These are phyloP conservation scores for Stegophylla sp. DNA, from an alignment of 2,888 invertebrate species.

Conservation along the genomic window DNA sequence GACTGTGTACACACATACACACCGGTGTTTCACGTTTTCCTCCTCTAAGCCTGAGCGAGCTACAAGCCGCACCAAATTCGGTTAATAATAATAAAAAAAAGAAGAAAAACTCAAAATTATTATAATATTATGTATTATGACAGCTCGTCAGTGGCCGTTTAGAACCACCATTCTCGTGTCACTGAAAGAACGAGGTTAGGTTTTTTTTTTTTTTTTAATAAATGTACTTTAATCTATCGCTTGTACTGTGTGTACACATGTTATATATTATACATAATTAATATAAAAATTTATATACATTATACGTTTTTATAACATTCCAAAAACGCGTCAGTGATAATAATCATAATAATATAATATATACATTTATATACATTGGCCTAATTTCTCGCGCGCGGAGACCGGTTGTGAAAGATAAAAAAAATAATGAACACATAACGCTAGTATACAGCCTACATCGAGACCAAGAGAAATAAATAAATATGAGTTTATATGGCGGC, in stretches of 20 bases:
- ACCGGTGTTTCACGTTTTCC: conserved; percentile 20
- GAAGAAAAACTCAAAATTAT: too few species aligned
- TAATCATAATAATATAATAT: conserved; percentile 9
- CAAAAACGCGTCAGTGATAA: conserved; percentile 30
- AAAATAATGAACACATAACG: neutral
- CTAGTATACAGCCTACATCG: too few species aligned
- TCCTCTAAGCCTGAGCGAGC: conserved; percentile 18
- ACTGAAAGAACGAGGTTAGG: neutral
- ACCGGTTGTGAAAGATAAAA: conserved; percentile 39
- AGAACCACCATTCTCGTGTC: too few species aligned
- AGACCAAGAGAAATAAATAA: neutral
- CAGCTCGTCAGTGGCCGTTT: too few species aligned
- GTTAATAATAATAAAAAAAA: too few species aligned
- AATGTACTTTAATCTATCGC: too few species aligned
- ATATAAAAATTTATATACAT: neutral
- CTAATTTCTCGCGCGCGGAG: conserved; percentile 47
- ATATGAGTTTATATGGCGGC: neutral
- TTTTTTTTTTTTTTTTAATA: neutral
- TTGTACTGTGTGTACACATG: too few species aligned
- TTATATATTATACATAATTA: neutral
- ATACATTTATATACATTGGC: conserved; percentile 48
- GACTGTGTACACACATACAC: neutral
- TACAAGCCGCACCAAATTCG: too few species aligned
- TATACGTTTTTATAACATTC: neutral
- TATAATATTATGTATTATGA: too few species aligned